Percentiles rank a stretch among this genome's conserved stretches.
These are phyloP conservation scores for Teinopalpus imperialis DNA, from an alignment of 2,888 invertebrate species.

Conservation along the genomic window DNA sequence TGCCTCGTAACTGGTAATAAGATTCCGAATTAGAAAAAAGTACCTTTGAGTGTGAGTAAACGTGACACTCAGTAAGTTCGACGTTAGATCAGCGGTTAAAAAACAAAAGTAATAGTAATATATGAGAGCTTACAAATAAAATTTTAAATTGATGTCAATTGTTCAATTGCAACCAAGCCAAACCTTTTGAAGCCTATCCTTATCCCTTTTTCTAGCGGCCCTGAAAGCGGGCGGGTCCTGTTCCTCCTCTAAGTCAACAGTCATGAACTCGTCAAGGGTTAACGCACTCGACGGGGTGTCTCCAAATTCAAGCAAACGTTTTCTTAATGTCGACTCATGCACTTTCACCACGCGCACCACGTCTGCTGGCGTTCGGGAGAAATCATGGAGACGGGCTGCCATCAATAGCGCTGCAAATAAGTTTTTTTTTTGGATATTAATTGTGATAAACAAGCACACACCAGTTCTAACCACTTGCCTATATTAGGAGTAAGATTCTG, in stretches of 20 bases:
- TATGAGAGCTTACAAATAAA: too few relatives aligned
- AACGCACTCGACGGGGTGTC: slow-evolving; percentile 97
- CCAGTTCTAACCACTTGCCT: too few relatives aligned
- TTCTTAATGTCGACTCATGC: slow-evolving; percentile 95
- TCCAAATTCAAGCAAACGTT: slow-evolving; percentile 96
- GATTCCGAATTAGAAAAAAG: too few relatives aligned
- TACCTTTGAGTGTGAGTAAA: too few relatives aligned
- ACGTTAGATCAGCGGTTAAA: too few relatives aligned
- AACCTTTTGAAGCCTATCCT: slow-evolving; percentile 91
- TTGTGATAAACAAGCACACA: too few relatives aligned
- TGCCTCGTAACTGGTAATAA: too few relatives aligned
- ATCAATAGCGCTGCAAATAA: slow-evolving; percentile 90
- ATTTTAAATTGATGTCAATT: too few relatives aligned
- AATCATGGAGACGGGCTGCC: slow-evolving; percentile 96
- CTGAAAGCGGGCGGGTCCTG: slow-evolving; percentile 98
- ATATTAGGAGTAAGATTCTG: too few relatives aligned
- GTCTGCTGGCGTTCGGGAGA: slow-evolving; percentile 91
- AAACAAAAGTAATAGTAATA: too few relatives aligned
- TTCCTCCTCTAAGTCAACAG: slow-evolving; percentile 97
- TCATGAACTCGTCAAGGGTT: slow-evolving; percentile 98
- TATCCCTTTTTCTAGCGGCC: slow-evolving; percentile 93
- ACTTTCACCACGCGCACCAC: slow-evolving; percentile 97
- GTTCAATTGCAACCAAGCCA: too few relatives aligned
- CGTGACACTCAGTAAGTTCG: too few relatives aligned
- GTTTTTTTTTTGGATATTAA: neutral